A percentile compares a stretch with the other conserved stretches of the same genome.
These are phyloP conservation scores for Caerostris extrusa DNA, from an alignment of 1,140 invertebrate genomes.

Conservation along the genomic window DNA sequence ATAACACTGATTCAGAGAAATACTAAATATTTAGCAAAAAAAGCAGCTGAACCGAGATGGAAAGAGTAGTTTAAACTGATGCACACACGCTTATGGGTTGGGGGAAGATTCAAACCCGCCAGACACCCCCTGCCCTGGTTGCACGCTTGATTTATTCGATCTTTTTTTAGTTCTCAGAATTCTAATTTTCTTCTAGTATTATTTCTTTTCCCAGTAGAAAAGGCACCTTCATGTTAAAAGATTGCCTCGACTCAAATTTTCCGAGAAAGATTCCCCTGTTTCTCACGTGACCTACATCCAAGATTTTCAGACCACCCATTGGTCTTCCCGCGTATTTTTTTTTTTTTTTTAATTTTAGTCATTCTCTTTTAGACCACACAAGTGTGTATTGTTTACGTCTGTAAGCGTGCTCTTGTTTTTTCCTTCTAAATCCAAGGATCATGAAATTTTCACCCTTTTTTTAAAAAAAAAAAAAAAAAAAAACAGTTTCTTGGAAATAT, in stretches of 20 bases:
- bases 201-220: not conserved
- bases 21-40: no score
- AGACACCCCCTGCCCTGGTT: no score
- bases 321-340: not conserved
- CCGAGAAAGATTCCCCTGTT: not conserved
- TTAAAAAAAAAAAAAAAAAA: no score
- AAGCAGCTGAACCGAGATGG: no score
- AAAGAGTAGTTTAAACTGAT: no score
- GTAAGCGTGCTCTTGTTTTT: not conserved
- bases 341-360: not conserved
- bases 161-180: no score
- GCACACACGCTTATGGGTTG: no score
- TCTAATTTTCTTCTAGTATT: no score
- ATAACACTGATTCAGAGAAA: no score
- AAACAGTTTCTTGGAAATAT: no score
- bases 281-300: slow-evolving; percentile 8
- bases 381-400: not conserved
- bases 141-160: no score
- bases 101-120: no score
- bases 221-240: not conserved
- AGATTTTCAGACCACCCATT: slow-evolving; percentile 52
- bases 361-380: not conserved
- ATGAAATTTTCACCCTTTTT: not conserved
- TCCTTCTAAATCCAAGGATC: not conserved
- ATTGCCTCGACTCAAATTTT: not conserved